Evolutionary conservation across 2,888 invertebrate species (phyloP).

Genomic region (Reticulitermes lucifugus): DNA sequence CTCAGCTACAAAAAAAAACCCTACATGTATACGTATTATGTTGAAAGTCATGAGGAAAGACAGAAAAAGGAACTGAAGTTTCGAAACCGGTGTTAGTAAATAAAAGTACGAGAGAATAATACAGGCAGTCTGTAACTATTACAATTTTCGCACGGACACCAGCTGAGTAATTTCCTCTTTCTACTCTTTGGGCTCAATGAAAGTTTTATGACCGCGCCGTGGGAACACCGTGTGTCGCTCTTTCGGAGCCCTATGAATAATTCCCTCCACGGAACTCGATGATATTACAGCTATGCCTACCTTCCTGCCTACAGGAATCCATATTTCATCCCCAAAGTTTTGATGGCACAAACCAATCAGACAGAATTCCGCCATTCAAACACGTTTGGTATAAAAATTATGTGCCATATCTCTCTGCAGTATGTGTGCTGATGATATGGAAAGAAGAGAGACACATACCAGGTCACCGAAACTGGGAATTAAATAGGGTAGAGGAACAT

Average conservation of each 20-base stretch:
- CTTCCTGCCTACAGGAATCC: background rate
- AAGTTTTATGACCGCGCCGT: background rate
- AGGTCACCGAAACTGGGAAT: background rate
- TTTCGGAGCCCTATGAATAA: background rate
- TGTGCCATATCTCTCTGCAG: background rate
- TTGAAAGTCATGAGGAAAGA: background rate
- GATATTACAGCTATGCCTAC: background rate
- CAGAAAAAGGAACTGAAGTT: background rate
- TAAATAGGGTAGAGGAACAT: background rate
- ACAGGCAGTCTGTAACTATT: background rate
- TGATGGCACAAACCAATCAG: constrained; percentile 23
- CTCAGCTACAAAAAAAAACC: too few relatives aligned
- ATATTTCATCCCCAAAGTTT: constrained; percentile 22
- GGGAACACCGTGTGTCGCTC: background rate
- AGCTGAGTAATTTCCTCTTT: background rate
- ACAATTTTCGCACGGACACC: background rate
- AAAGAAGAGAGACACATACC: background rate
- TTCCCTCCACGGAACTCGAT: constrained; percentile 13
- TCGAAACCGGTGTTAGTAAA: background rate
- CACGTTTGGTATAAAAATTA: background rate
- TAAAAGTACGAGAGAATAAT: background rate
- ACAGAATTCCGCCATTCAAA: constrained; percentile 6
- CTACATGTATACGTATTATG: too few relatives aligned
- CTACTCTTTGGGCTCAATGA: constrained; percentile 9
- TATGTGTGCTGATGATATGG: background rate